Evolutionary conservation across 2,888 invertebrate genomes (phyloP).

Genomic region (Seira ritae): DNA sequence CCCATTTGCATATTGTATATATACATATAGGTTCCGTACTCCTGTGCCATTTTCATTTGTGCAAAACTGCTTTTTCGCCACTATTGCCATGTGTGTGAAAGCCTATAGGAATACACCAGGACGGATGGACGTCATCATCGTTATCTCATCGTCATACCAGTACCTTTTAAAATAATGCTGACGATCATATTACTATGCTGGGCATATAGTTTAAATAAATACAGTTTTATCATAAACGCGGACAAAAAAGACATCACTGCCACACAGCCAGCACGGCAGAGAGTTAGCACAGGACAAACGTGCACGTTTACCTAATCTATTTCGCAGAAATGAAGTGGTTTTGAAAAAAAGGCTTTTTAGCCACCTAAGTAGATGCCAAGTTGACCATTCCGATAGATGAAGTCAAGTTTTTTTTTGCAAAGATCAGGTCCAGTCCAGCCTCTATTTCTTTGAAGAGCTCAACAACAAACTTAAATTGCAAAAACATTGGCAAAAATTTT

Average conservation of each 20-base stretch:
- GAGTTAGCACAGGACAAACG: background rate
- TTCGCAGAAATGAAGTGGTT: background rate
- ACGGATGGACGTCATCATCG: slow-evolving; percentile 30
- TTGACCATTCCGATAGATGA: background rate
- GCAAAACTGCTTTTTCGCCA: background rate
- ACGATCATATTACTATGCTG: slow-evolving; percentile 15
- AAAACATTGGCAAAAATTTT: background rate
- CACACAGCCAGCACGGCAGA: background rate
- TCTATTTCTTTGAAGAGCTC: background rate
- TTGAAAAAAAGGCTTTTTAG: background rate
- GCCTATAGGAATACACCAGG: background rate
- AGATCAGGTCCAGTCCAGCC: background rate
- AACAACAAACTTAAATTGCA: background rate
- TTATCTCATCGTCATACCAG: slow-evolving; percentile 35
- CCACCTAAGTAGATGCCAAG: background rate
- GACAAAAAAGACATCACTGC: background rate
- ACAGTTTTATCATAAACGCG: background rate
- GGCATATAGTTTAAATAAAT: background rate
- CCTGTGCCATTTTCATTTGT: slow-evolving; percentile 4
- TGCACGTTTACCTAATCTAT: background rate
- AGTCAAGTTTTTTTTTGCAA: background rate
- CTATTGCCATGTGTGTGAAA: background rate
- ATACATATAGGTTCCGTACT: slow-evolving; percentile 28
- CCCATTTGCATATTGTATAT: background rate
- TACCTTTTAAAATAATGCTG: slow-evolving; percentile 27